Base-by-base conservation (phyloP, 2,113 vertebrate species). In the Corythornis cristatus region DNA sequence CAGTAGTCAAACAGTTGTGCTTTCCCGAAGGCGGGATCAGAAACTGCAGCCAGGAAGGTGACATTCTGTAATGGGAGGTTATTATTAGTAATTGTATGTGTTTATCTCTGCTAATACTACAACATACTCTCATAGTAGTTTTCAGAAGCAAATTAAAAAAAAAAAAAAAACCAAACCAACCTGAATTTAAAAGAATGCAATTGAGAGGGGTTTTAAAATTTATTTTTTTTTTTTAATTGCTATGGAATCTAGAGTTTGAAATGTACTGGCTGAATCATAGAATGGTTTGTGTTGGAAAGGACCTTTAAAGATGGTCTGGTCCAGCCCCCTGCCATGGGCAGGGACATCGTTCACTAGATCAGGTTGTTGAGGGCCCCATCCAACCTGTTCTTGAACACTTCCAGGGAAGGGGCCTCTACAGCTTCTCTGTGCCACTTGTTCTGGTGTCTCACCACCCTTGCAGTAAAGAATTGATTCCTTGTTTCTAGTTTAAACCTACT, bases 321-420 rank as follows among this genome's bases (percentile, higher is more conserved):
- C 26, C 40, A 64, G 1, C 12, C n/a, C 2, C 3, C 19, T 70
- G 18, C 64, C 3, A 0, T 46, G 13, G 23, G 11, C 37, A 64
- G 22, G 26, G 23, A 9, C 11, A 9, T 46, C 17, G 72, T 64
- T 5, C 17, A 29, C 28, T 29, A 26, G 42, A 35, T 3, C 6
- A 17, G 5, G 15, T 22, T 72, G 15, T 23, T 45, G 40, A n/a
- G 4, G 70, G 18, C 19, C 23, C 12, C 3, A 3, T 61, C 33
- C 31, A 51, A 0, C 12, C 42, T 75, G 25, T 2, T 1, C 1
- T 33, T 33, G 35, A 61, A 50, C 3, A 3, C 51, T 65, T 33
- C 17, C 8, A 33, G 21, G 10, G 8, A 12, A 20, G 62, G 19
- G 11, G 15, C 14, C 21, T 25, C 33, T 28, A 64, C 31, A 60